A percentile compares a stretch with the other conserved stretches of the same genome.
These are phyloP conservation scores for Teleopsis dalmanni DNA, from an alignment of 1,140 invertebrate species.

Conservation along the genomic window DNA sequence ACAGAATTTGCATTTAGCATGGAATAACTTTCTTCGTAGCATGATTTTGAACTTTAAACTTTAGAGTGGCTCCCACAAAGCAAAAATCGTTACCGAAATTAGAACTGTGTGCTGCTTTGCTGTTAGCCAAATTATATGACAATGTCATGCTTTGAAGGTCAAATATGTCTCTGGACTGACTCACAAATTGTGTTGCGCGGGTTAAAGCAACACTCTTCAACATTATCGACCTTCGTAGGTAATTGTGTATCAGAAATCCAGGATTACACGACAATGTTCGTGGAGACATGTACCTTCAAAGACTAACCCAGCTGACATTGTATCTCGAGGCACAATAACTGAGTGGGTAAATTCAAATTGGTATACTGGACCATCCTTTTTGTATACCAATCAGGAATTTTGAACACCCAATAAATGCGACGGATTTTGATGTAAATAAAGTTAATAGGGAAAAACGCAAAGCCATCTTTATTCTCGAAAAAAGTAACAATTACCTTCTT, in stretches of 20 bases:
- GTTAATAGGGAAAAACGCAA: conserved; percentile 1
- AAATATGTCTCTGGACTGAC: neutral
- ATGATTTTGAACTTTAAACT: neutral
- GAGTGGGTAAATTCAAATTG: neutral
- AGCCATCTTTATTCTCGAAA: too few relatives aligned
- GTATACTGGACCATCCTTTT: conserved; percentile 1
- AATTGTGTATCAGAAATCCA: conserved; percentile 37
- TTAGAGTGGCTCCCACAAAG: neutral
- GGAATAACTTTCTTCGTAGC: neutral
- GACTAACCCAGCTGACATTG: conserved; percentile 31
- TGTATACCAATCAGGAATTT: neutral
- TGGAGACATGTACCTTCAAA: conserved; percentile 32
- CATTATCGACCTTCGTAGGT: conserved; percentile 26
- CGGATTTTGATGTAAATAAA: neutral
- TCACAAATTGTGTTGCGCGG: neutral
- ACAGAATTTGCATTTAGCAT: neutral
- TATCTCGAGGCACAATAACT: neutral
- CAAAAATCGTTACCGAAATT: too few relatives aligned
- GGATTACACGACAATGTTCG: conserved; percentile 8
- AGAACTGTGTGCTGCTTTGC: neutral
- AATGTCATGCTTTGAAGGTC: neutral
- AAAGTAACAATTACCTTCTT: too few relatives aligned
- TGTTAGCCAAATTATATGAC: neutral
- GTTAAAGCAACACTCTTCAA: neutral
- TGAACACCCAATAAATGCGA: neutral